Conservation (phyloP, 1,140 invertebrate genomes). For the Zaprionus capensis region DNA sequence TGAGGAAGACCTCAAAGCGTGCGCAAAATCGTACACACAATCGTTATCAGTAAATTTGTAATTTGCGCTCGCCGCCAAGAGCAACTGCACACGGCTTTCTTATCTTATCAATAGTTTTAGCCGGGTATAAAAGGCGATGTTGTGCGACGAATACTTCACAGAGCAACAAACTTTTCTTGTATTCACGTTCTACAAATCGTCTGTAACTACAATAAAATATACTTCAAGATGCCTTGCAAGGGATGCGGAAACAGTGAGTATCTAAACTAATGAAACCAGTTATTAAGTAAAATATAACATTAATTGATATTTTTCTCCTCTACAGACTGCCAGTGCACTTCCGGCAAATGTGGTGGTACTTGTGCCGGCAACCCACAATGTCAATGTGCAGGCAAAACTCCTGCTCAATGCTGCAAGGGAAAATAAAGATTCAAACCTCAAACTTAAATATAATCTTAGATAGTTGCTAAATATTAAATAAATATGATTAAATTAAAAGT, state of each 20-base stretch:
- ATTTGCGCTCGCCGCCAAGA: constrained; percentile 48
- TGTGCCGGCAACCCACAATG: constrained; percentile 65
- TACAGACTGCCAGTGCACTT: constrained; percentile 66
- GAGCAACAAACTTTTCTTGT: not conserved
- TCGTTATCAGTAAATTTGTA: not conserved
- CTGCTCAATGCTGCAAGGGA: constrained; percentile 56
- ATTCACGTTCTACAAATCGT: not conserved
- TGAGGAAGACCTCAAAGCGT: constrained; percentile 26
- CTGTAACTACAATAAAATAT: not conserved
- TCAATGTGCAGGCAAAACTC: constrained; percentile 55
- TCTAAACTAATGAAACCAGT: not conserved
- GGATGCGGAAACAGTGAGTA: constrained; percentile 74
- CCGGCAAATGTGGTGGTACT: constrained; percentile 64
- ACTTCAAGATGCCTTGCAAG: constrained; percentile 67
- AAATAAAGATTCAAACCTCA: constrained; percentile 34
- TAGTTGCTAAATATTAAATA: not conserved
- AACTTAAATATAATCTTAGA: not conserved
- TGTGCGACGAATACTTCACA: constrained; percentile 9
- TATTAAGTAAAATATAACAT: not conserved
- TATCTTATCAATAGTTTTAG: constrained; percentile 51
- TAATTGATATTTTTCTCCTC: not conserved
- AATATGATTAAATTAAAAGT: not conserved
- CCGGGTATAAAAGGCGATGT: constrained; percentile 45
- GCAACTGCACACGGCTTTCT: constrained; percentile 60
- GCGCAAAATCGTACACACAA: constrained; percentile 44